Evolutionary conservation across 2,888 invertebrate species (phyloP).

Genomic region (Anagyrus pseudococci): DNA sequence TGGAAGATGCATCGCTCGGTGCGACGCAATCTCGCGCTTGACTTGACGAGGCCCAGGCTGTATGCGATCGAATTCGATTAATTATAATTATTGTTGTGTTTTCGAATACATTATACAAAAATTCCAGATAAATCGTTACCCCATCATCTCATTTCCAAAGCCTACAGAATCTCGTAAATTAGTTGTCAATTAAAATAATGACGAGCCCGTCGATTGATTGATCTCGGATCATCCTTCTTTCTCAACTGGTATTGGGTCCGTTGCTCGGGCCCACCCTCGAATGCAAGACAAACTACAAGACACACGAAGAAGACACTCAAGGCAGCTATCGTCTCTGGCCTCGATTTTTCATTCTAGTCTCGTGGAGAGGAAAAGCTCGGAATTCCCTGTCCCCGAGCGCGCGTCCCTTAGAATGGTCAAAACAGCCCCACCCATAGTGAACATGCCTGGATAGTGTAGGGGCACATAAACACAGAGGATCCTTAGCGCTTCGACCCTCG

Average conservation of each 20-base stretch:
- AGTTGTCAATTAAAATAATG: constrained; percentile 6
- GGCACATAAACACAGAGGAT: constrained; percentile 33
- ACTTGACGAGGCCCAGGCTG: too few species aligned
- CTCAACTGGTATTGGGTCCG: constrained; percentile 8
- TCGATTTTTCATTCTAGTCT: constrained; percentile 23
- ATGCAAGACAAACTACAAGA: not conserved
- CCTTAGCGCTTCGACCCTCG: constrained; percentile 17
- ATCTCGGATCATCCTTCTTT: constrained; percentile 9
- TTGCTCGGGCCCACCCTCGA: too few species aligned
- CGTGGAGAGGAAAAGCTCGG: constrained; percentile 1
- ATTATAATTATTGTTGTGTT: not conserved
- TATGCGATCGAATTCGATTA: not conserved
- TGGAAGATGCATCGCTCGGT: too few species aligned
- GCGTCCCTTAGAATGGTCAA: constrained; percentile 48
- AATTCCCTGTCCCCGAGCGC: not conserved
- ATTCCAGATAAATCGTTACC: too few species aligned
- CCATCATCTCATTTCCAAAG: too few species aligned
- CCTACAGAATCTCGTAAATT: constrained; percentile 29
- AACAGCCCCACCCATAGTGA: constrained; percentile 51
- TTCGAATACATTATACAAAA: too few species aligned
- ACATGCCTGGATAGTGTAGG: too few species aligned
- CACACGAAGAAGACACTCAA: not conserved
- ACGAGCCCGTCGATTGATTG: constrained; percentile 11
- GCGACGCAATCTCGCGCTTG: too few species aligned
- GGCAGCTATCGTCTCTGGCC: not conserved